These are phyloP conservation scores for Eupithecia abbreviata DNA, from an alignment of 2,888 invertebrate genomes.

Conservation along the genomic window DNA sequence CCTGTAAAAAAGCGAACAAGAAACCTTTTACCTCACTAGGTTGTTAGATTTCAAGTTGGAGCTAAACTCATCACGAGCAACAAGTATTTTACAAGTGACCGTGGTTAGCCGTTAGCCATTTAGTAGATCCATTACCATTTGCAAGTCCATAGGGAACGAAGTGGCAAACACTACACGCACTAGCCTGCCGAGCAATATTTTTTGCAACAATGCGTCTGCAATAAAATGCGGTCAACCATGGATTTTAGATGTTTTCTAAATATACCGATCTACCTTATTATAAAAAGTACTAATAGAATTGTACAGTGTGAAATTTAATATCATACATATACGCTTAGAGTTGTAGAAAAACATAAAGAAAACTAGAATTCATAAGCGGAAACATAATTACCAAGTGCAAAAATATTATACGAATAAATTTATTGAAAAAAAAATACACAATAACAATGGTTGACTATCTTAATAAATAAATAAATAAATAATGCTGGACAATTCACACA, in stretches of 20 bases:
- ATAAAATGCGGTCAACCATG: slow-evolving; percentile 21
- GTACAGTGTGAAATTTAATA: not conserved
- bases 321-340: not conserved
- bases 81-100: not conserved
- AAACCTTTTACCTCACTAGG: too few relatives aligned
- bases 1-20: too few relatives aligned
- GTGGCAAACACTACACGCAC: slow-evolving; percentile 22
- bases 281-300: not conserved
- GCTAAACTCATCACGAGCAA: too few relatives aligned
- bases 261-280: not conserved
- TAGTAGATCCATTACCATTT: not conserved
- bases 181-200: slow-evolving; percentile 8
- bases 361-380: not conserved
- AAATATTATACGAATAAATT: too few relatives aligned
- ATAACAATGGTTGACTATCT: too few relatives aligned
- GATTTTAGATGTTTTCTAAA: not conserved
- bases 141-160: slow-evolving; percentile 10
- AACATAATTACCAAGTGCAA: too few relatives aligned
- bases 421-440: too few relatives aligned
- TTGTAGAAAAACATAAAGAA: not conserved
- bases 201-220: slow-evolving; percentile 20
- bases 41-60: too few relatives aligned
- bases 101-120: not conserved
- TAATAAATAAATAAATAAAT: too few relatives aligned
- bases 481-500: too few relatives aligned